A percentile compares a stretch with the other conserved stretches of the same genome.
These are phyloP conservation scores for Charanyca ferruginea DNA, from an alignment of 2,888 invertebrate species.

Conservation along the genomic window DNA sequence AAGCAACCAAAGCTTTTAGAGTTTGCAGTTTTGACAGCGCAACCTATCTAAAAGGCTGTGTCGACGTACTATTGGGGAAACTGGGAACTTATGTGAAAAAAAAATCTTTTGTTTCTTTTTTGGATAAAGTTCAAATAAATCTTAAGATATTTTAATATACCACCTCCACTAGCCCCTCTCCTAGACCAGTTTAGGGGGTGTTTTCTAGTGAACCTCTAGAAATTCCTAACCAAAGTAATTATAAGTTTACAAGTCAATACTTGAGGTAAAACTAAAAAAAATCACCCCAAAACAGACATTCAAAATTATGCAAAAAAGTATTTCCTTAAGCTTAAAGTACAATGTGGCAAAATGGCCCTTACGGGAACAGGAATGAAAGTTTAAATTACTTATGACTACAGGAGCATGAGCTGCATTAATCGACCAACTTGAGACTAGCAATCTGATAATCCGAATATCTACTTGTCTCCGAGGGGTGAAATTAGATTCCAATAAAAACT, in stretches of 20 bases:
- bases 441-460: constrained; percentile 55
- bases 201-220: no score
- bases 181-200: no score
- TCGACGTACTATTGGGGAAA: background rate
- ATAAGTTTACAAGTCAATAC: no score
- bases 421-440: constrained; percentile 60
- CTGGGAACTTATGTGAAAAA: background rate
- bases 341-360: constrained; percentile 50
- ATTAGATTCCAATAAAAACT: constrained; percentile 71
- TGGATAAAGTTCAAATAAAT: no score
- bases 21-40: constrained; percentile 27
- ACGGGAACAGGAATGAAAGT: constrained; percentile 54
- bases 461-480: constrained; percentile 62
- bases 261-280: background rate
- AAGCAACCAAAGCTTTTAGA: constrained; percentile 33
- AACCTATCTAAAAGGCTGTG: constrained; percentile 9
- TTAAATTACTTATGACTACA: constrained; percentile 65
- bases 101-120: background rate
- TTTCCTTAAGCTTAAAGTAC: constrained; percentile 32
- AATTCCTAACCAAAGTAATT: no score
- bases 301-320: constrained; percentile 39
- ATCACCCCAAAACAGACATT: background rate
- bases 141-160: no score
- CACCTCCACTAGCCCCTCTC: no score
- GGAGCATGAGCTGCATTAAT: constrained; percentile 65